Conservation (phyloP, 2,113 vertebrate genomes). For the Aspiorhynchus laticeps region DNA sequence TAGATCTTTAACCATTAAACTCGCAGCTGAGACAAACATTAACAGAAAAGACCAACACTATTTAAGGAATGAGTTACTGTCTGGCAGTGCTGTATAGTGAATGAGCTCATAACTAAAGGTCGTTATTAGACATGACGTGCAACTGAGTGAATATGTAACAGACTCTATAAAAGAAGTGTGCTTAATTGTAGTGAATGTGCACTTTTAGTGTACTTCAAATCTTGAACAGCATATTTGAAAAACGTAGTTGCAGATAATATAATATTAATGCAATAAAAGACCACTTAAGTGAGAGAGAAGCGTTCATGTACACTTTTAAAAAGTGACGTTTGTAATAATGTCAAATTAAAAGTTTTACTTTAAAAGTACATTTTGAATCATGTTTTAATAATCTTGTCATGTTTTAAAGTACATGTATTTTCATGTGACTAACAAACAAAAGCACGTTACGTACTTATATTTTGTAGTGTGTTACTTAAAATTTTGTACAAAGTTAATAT, state of each 20-base stretch:
- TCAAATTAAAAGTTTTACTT: background rate
- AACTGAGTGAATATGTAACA: background rate
- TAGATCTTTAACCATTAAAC: background rate
- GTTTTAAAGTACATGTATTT: background rate
- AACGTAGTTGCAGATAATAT: background rate
- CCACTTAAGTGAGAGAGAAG: background rate
- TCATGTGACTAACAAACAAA: background rate
- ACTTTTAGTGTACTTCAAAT: background rate
- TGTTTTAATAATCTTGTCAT: background rate
- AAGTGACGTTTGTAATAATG: no score
- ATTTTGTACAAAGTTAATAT: background rate
- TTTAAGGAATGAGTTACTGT: background rate
- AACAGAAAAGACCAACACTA: background rate
- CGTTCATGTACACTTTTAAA: no score
- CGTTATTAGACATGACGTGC: background rate
- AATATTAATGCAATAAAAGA: no score
- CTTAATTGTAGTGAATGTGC: background rate
- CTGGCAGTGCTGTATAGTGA: no score
- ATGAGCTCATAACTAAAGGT: no score
- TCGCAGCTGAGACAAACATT: conserved; percentile 20
- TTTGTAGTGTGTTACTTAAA: background rate
- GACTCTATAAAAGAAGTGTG: background rate
- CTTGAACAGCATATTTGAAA: background rate
- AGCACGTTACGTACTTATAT: no score
- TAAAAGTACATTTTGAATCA: background rate